phyloP scores from a whole-genome alignment of 2,113 vertebrate genomes.

The Dolichotis patagonum region DNA sequence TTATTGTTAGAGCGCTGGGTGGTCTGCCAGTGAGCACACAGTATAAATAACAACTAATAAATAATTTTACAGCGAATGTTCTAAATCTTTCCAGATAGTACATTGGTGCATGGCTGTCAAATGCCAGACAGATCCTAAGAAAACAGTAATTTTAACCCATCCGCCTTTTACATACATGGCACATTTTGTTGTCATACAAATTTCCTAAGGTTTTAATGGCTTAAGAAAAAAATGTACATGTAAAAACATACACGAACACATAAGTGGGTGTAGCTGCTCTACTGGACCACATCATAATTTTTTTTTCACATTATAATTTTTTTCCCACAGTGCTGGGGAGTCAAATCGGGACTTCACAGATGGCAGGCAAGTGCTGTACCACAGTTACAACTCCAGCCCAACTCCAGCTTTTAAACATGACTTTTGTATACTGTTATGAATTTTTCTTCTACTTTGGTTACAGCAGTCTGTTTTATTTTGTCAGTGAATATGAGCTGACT shows the following conservation, averaged over 20 bases:
- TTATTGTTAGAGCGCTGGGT: constrained; percentile 71
- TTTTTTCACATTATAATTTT: too few species aligned
- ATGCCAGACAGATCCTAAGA: constrained; percentile 73
- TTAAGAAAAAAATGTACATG: background rate
- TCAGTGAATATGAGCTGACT: constrained; percentile 17
- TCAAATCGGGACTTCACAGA: background rate
- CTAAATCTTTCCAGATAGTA: constrained; percentile 79
- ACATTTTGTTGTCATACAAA: constrained; percentile 55
- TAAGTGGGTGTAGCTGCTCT: background rate
- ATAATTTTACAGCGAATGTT: constrained; percentile 73
- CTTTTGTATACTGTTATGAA: background rate
- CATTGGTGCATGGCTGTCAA: constrained; percentile 65
- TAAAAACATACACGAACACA: constrained; percentile 33
- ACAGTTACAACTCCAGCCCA: background rate
- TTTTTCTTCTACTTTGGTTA: constrained; percentile 27
- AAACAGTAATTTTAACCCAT: constrained; percentile 73
- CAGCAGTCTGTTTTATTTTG: constrained; percentile 35
- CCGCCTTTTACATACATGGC: constrained; percentile 51
- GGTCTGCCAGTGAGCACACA: constrained; percentile 74
- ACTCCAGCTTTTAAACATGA: constrained; percentile 48
- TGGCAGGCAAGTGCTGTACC: background rate
- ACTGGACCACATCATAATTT: background rate
- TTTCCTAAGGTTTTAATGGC: constrained; percentile 64
- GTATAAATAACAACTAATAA: constrained; percentile 82
- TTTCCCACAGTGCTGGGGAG: background rate